Base-by-base conservation (phyloP, 2,888 invertebrate genomes). In the Volucella inflata region DNA sequence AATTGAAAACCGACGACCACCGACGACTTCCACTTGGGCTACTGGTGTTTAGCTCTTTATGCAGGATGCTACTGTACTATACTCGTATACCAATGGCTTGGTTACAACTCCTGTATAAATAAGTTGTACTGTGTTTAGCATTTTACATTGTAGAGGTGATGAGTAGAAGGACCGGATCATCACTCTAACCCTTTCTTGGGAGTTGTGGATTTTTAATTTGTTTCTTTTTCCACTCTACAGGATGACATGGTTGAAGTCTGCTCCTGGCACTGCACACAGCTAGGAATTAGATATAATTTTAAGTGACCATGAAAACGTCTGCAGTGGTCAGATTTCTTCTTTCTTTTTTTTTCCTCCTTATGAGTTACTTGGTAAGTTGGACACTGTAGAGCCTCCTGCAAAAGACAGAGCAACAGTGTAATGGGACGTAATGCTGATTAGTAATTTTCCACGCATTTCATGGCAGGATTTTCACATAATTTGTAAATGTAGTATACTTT, bases 271-370 rank as follows among this genome's bases (percentile, higher is more conserved):
- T 46, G 38, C 55, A 62, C 76, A 60, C 21, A 50, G 51, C 71
- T 44, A 48, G 72, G 81, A 81, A 85, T 85, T 85, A 77, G 85
- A 77, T 21, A 21, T 81, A 81, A 85, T 85, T 85, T 77, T 76
- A 85, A 85, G 76, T 85, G 85, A 85, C 85, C 85, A 72, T 81
- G 84, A 77, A 79, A 62, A 65, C 77, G 77, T 85, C 85, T 85
- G 85, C 72, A 71, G 30, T 81, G 85, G 85, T 85, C 85, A 85
- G 80, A 76, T 50, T 0, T 3, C n/a, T 42, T 38, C 42, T 48
- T 57, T 40, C 3, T 21, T 59, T 53, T 64, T 46, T 21, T 21
- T 70, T 59, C 17, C 57, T 68, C 74, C n/a, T n/a, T n/a, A n/a
- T n/a, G n/a, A 14, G 50, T 60, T 42, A 59, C 42, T 36, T 55